Conservation (phyloP, 1,140 invertebrate species). For the Diabrotica virgifera region DNA sequence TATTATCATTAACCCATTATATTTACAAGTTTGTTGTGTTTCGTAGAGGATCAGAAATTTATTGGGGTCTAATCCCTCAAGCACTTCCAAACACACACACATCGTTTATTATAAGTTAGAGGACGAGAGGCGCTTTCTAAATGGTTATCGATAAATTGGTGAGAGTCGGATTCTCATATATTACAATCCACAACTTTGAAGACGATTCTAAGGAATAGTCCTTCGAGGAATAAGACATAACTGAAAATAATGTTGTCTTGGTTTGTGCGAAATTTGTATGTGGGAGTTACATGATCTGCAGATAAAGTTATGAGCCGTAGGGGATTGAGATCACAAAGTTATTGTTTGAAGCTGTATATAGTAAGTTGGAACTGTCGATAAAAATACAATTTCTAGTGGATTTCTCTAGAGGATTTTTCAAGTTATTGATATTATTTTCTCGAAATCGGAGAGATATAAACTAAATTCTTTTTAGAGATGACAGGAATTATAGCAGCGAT, state of each 20-base stretch:
- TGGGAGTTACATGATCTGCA: neutral
- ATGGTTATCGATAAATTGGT: neutral
- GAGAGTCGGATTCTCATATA: neutral
- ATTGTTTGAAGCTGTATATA: too few species aligned
- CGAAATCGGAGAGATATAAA: too few species aligned
- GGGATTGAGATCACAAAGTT: neutral
- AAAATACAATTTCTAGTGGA: too few species aligned
- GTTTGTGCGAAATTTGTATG: neutral
- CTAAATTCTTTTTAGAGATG: too few species aligned
- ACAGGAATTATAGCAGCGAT: too few species aligned
- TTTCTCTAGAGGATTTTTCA: too few species aligned
- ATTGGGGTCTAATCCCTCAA: constrained; percentile 10
- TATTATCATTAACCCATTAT: neutral
- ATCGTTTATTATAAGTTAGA: constrained; percentile 15
- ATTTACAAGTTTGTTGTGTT: constrained; percentile 7
- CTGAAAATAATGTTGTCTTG: neutral
- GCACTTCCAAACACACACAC: constrained; percentile 9
- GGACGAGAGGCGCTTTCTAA: neutral
- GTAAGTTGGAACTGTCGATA: too few species aligned
- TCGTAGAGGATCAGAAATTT: neutral
- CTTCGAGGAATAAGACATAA: constrained; percentile 2
- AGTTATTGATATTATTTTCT: too few species aligned
- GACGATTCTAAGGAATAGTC: neutral
- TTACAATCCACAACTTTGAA: neutral
- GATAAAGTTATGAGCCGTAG: neutral